Conservation (phyloP, 2,797 vertebrate genomes). For the Emydoidea blandingii region DNA sequence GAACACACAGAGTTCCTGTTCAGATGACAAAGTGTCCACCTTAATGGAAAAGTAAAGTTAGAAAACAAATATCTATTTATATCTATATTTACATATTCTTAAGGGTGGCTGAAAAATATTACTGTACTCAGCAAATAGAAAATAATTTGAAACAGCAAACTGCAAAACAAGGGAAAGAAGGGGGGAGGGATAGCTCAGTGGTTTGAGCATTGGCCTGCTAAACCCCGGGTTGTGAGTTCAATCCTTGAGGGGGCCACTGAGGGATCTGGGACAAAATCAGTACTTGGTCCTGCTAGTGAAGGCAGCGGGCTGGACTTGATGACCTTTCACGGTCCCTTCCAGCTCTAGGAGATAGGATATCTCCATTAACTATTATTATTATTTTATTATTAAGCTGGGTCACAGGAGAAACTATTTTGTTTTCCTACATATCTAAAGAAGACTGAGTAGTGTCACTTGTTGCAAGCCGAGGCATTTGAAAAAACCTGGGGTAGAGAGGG, state of each 20-base stretch:
- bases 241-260: no score
- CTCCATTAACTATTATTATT: no score
- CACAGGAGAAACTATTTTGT: not conserved
- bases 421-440: slow-evolving; percentile 1
- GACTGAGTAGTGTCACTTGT: slow-evolving; percentile 28
- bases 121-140: slow-evolving; percentile 56
- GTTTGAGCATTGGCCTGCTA: no score
- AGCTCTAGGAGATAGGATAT: no score
- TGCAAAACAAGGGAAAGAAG: not conserved
- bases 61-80: not conserved
- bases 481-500: not conserved
- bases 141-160: not conserved
- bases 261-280: no score
- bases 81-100: slow-evolving; percentile 18
- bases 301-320: no score
- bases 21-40: not conserved
- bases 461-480: slow-evolving; percentile 3
- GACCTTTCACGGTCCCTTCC: no score
- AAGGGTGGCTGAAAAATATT: not conserved
- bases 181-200: no score
- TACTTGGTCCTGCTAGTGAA: no score
- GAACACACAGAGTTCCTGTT: not conserved
- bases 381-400: not conserved
- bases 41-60: not conserved
- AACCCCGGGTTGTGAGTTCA: no score